A percentile compares a stretch with the other conserved stretches of the same genome.
phyloP scores from a whole-genome alignment of 2,888 invertebrate genomes.

The Drosophila nr. fundita region DNA sequence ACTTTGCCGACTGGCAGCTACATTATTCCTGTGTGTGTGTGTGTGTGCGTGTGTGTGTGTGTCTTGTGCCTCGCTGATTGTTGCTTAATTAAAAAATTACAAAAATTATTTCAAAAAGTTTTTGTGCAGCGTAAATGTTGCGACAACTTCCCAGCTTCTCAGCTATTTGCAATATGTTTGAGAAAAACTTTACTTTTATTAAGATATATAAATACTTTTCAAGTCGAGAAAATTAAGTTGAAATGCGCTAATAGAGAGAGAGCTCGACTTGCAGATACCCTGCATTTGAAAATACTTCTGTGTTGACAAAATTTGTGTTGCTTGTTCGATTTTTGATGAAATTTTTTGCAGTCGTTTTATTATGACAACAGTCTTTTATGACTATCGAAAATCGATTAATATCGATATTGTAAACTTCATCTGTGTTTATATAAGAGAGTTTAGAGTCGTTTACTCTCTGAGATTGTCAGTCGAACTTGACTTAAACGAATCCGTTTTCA shows the following conservation, averaged over 20 bases:
- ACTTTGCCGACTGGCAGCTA: conserved; percentile 29
- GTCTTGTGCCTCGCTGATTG: conserved; percentile 56
- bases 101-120: conserved; percentile 51
- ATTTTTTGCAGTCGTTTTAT: neutral
- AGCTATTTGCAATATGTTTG: neutral
- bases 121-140: neutral
- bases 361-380: no score
- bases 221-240: neutral
- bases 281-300: neutral
- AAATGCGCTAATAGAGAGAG: neutral
- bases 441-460: neutral
- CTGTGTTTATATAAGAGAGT: fast-evolving
- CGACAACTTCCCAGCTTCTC: neutral
- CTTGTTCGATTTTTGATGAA: neutral
- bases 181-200: neutral
- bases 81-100: conserved; percentile 78
- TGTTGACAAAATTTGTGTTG: neutral
- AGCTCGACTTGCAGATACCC: neutral
- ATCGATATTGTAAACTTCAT: neutral
- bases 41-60: neutral
- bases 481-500: neutral
- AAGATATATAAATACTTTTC: neutral
- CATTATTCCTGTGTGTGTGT: conserved; percentile 50
- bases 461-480: neutral
- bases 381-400: neutral